Conservation (phyloP, 2,888 invertebrate species). For the Notodonta dromedarius region DNA sequence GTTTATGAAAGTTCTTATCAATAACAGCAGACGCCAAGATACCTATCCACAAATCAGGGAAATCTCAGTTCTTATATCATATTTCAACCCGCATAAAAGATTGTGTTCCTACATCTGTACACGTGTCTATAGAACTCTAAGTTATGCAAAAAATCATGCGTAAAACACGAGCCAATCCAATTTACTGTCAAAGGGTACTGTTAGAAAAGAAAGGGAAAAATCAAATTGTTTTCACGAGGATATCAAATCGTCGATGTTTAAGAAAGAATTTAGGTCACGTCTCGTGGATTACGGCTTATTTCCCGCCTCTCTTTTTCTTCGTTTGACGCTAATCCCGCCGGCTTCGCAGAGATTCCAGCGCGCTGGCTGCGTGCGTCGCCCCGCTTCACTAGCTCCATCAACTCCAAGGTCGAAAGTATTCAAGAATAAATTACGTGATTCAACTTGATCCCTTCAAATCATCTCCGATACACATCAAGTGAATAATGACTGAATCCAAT, state of each 20-base stretch:
- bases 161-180: slow-evolving; percentile 60
- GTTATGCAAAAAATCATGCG: slow-evolving; percentile 52
- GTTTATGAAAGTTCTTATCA: too few relatives aligned
- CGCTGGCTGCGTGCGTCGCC: slow-evolving; percentile 48
- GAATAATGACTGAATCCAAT: not conserved
- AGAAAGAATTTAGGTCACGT: slow-evolving; percentile 81
- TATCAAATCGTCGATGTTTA: slow-evolving; percentile 81
- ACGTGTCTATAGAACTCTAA: slow-evolving; percentile 15
- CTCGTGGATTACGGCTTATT: slow-evolving; percentile 81
- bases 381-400: slow-evolving; percentile 44
- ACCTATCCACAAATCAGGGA: not conserved
- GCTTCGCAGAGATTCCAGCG: slow-evolving; percentile 71
- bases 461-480: slow-evolving; percentile 14
- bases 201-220: slow-evolving; percentile 65
- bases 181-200: slow-evolving; percentile 59
- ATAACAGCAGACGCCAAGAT: not conserved
- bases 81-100: not conserved
- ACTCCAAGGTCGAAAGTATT: slow-evolving; percentile 56
- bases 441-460: slow-evolving; percentile 16
- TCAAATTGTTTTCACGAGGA: slow-evolving; percentile 78
- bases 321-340: slow-evolving; percentile 80
- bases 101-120: not conserved
- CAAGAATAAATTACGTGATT: slow-evolving; percentile 34
- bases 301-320: slow-evolving; percentile 81
- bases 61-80: not conserved